Percentiles rank a stretch among this genome's conserved stretches.
Conservation (phyloP, 1,140 invertebrate species). For the Mylabris phalerata region DNA sequence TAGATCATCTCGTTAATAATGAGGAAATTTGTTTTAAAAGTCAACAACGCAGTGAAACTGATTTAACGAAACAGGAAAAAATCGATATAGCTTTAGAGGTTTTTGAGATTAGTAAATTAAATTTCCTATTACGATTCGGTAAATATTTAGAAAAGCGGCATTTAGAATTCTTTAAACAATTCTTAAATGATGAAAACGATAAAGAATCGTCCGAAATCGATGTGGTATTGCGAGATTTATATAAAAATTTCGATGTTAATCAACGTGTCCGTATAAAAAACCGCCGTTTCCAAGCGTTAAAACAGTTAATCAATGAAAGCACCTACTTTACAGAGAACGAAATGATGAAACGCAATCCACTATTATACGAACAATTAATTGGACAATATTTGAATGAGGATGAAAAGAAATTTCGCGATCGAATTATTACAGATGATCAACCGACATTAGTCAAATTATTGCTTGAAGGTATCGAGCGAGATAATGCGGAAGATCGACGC, state of each 20-base stretch:
- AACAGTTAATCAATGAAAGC: constrained; percentile 62
- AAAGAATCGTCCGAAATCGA: constrained; percentile 48
- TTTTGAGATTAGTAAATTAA: constrained; percentile 55
- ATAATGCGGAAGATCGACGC: constrained; percentile 55
- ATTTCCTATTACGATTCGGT: constrained; percentile 73
- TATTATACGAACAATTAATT: constrained; percentile 81
- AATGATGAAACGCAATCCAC: constrained; percentile 87
- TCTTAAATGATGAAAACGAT: constrained; percentile 26
- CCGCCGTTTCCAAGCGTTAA: constrained; percentile 73
- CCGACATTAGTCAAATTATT: constrained; percentile 61
- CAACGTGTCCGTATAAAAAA: constrained; percentile 62
- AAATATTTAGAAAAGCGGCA: constrained; percentile 60
- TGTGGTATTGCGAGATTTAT: constrained; percentile 54
- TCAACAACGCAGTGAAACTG: constrained; percentile 69
- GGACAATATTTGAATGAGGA: constrained; percentile 75
- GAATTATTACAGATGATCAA: constrained; percentile 45
- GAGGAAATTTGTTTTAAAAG: constrained; percentile 33
- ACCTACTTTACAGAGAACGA: constrained; percentile 84
- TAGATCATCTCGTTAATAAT: constrained; percentile 26
- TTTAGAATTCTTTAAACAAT: constrained; percentile 57
- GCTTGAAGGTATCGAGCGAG: constrained; percentile 59
- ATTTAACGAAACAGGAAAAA: constrained; percentile 64
- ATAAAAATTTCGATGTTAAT: constrained; percentile 46
- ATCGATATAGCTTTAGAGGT: constrained; percentile 56
- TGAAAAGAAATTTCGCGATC: constrained; percentile 60